phyloP scores from a whole-genome alignment of 2,113 vertebrate genomes.

The Greenwoodochromis staneri region DNA sequence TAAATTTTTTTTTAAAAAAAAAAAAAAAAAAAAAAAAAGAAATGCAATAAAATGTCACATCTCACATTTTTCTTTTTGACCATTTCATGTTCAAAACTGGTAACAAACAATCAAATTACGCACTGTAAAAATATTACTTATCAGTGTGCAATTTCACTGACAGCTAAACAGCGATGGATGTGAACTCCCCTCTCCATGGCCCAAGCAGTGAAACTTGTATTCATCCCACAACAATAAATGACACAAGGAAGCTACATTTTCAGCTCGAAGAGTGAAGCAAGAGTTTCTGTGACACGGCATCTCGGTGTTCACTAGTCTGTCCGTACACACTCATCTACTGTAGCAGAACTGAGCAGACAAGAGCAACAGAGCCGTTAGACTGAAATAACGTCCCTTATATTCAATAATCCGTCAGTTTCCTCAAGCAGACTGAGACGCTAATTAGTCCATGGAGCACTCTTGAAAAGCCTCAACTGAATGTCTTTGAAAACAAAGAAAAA shows the following conservation, averaged over 20 bases:
- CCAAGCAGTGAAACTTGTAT: neutral
- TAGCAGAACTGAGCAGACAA: neutral
- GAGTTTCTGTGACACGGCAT: neutral
- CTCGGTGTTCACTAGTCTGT: neutral
- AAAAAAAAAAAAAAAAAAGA: neutral
- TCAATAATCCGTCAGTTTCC: conserved; percentile 13
- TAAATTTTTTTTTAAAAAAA: no score
- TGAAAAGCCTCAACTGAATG: neutral
- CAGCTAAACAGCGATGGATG: neutral
- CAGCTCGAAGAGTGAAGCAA: neutral
- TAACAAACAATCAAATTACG: neutral
- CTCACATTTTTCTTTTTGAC: neutral
- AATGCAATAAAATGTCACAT: neutral
- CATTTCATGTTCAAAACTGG: neutral
- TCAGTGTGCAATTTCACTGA: neutral
- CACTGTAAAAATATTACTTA: neutral
- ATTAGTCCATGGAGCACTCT: neutral
- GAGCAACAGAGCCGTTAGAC: conserved; percentile 1
- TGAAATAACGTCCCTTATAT: conserved; percentile 19
- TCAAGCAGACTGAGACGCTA: conserved; percentile 12
- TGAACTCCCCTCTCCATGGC: neutral
- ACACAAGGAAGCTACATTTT: neutral
- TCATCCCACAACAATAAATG: neutral
- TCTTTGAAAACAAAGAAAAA: neutral
- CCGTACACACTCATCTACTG: neutral